Conservation (phyloP, 1,140 invertebrate species). For the Bombus consobrinus region DNA sequence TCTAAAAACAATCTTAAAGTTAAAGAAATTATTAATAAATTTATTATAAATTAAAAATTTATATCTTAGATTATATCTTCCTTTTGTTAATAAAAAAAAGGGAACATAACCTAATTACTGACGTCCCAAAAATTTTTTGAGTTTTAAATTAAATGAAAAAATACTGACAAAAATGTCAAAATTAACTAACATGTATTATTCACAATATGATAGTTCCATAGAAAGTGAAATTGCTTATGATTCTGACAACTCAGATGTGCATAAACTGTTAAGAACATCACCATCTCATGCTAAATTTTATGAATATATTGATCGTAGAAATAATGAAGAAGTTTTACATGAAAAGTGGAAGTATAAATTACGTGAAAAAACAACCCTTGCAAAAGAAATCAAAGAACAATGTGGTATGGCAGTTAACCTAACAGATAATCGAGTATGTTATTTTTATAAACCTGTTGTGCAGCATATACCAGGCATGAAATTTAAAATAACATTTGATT, state of each 20-base stretch:
- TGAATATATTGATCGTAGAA: constrained; percentile 23
- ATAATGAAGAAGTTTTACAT: constrained; percentile 8
- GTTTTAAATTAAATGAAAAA: not conserved
- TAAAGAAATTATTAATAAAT: not conserved
- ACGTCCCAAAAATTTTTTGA: not conserved
- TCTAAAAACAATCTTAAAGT: not conserved
- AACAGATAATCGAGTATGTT: constrained; percentile 25
- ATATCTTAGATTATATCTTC: not conserved
- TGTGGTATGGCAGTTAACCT: constrained; percentile 17
- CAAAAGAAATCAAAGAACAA: not conserved
- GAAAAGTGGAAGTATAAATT: constrained; percentile 7
- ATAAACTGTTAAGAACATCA: not conserved
- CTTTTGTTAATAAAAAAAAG: not conserved
- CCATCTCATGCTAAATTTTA: constrained; percentile 1
- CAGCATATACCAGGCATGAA: constrained; percentile 2
- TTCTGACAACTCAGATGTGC: not conserved
- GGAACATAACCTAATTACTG: constrained; percentile 10
- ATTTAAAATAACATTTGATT: constrained; percentile 44
- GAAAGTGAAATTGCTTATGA: constrained; percentile 4
- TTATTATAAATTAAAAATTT: constrained; percentile 1
- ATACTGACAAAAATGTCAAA: not conserved
- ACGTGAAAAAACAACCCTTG: not conserved
- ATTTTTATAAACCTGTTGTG: constrained; percentile 22
- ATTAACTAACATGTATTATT: constrained; percentile 26
- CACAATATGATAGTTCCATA: not conserved